Evolutionary conservation across 2,113 vertebrate genomes (phyloP).

Genomic region (Strix uralensis): DNA sequence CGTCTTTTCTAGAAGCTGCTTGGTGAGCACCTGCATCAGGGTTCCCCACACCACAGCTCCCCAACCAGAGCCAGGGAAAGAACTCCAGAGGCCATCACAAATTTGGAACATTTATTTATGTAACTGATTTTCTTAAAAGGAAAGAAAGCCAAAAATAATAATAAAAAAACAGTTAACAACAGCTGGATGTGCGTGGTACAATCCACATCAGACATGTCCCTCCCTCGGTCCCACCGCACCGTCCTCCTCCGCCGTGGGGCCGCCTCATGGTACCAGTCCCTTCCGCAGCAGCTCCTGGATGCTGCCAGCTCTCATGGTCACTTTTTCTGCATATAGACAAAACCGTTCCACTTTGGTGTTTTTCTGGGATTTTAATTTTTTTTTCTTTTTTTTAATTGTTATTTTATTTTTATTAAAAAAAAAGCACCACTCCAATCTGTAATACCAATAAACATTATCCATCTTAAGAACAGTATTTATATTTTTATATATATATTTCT

Average conservation of each 20-base stretch:
- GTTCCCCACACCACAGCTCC: neutral
- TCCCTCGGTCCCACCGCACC: neutral
- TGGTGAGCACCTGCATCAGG: neutral
- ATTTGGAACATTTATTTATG: conserved; percentile 66
- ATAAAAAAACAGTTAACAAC: neutral
- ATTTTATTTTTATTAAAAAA: neutral
- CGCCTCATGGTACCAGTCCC: neutral
- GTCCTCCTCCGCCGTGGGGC: neutral
- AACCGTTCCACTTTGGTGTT: neutral
- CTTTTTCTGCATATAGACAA: neutral
- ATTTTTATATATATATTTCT: conserved; percentile 51
- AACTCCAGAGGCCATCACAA: conserved; percentile 28
- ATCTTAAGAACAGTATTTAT: conserved; percentile 60
- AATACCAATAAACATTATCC: conserved; percentile 56
- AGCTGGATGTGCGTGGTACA: conserved; percentile 15
- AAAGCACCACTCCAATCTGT: conserved; percentile 50
- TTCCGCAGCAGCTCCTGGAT: neutral
- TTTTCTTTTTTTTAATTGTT: neutral
- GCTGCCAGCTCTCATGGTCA: neutral
- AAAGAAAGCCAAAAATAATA: conserved; percentile 35
- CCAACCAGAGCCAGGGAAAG: neutral
- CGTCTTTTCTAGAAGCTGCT: neutral
- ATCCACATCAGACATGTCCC: neutral
- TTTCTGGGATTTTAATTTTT: neutral
- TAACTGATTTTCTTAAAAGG: conserved; percentile 45